phyloP scores from a whole-genome alignment of 2,797 vertebrate genomes.

The Hemibagrus guttatus region DNA sequence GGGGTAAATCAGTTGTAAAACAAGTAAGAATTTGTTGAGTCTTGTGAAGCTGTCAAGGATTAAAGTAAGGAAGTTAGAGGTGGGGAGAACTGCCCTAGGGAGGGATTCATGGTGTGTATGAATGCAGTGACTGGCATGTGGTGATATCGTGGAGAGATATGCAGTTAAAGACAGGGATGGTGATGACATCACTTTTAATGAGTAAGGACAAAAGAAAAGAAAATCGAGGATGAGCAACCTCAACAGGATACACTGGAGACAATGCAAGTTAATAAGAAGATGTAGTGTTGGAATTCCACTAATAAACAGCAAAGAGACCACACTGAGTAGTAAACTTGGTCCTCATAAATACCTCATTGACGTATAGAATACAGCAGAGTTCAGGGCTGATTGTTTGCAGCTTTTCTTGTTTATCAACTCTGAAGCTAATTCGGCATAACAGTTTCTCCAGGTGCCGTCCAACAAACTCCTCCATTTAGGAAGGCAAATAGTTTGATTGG shows the following conservation, averaged over 20 bases:
- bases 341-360: slow-evolving; percentile 62
- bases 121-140: slow-evolving; percentile 7
- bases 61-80: slow-evolving; percentile 61
- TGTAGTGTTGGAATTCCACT: slow-evolving; percentile 31
- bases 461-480: slow-evolving; percentile 48
- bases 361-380: slow-evolving; percentile 55
- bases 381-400: slow-evolving; percentile 43
- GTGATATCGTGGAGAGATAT: not conserved
- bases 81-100: slow-evolving; percentile 46
- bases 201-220: not conserved
- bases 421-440: slow-evolving; percentile 27
- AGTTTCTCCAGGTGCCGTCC: slow-evolving; percentile 48
- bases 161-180: not conserved
- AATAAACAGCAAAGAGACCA: slow-evolving; percentile 46
- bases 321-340: slow-evolving; percentile 38
- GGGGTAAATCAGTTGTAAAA: slow-evolving; percentile 69
- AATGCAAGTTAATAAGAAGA: not conserved
- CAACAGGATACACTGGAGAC: not conserved
- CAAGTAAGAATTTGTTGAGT: slow-evolving; percentile 70
- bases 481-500: slow-evolving; percentile 40
- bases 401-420: slow-evolving; percentile 9
- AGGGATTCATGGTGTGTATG: slow-evolving; percentile 36
- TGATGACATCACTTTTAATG: slow-evolving; percentile 24
- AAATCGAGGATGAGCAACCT: not conserved
- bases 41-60: slow-evolving; percentile 63